phyloP scores from a whole-genome alignment of 1,140 invertebrate species.

The Pseudomyrmex pallidus region DNA sequence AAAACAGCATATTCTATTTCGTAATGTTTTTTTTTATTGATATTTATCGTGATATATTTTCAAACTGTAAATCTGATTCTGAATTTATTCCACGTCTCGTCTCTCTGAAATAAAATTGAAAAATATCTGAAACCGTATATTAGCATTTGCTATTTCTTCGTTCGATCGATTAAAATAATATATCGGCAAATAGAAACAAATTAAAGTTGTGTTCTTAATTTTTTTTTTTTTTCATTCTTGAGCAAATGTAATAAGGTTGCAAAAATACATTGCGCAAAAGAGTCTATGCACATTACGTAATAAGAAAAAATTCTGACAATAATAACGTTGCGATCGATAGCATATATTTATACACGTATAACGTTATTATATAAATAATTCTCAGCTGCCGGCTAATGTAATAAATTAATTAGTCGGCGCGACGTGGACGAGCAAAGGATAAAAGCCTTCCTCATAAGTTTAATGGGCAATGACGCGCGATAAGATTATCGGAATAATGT shows the following conservation, averaged over 20 bases:
- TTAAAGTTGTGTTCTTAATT: neutral
- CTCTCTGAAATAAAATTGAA: too few species aligned
- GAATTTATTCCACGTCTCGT: too few species aligned
- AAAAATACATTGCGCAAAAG: neutral
- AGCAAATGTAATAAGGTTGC: neutral
- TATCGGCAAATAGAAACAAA: too few species aligned
- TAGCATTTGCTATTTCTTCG: too few species aligned
- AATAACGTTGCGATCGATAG: conserved; percentile 45
- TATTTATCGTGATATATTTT: too few species aligned
- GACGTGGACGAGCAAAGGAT: conserved; percentile 62
- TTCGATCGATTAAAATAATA: too few species aligned
- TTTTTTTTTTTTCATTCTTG: neutral
- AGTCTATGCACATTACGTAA: conserved; percentile 1
- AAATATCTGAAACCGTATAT: too few species aligned
- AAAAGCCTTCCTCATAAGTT: conserved; percentile 71
- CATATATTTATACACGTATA: conserved; percentile 67
- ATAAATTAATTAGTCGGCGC: conserved; percentile 65
- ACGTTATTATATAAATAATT: conserved; percentile 74
- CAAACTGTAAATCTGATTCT: too few species aligned
- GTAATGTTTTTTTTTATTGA: too few species aligned
- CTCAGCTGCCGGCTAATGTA: conserved; percentile 67
- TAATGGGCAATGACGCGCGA: conserved; percentile 73
- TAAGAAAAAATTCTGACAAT: conserved; percentile 8
- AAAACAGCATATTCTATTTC: too few species aligned
- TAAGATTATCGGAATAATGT: conserved; percentile 75